Base-by-base conservation (phyloP, 2,797 vertebrate genomes). In the Acanthis flammea region DNA sequence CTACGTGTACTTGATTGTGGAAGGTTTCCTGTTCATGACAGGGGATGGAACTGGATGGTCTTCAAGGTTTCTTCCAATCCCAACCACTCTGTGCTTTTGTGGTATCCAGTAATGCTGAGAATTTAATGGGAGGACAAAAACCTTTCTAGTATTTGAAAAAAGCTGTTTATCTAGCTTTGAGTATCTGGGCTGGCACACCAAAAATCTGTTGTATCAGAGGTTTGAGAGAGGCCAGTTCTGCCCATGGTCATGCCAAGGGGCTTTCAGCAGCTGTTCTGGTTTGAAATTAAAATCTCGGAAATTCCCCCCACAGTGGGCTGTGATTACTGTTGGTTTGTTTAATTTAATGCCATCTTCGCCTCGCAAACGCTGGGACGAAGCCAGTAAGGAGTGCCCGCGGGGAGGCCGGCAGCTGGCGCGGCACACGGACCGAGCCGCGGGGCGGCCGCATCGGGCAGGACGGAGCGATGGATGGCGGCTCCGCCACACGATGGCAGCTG, bases 401-500 rank as follows among this genome's bases (percentile, higher is more conserved):
- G 45, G 25, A 30, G 27, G 45, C 19, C 5, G 41, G 45, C 45
- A 30, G 41, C 41, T 5, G 58, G 35, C 6, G 8, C 8, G 17
- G 57, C 28, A 21, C 14, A 0, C 10, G 12, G 9, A 21, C 19
- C 31, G 30, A 21, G 51, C 30, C 5, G 30, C 1, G 23, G 11
- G 45, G 33, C 1, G 74, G 44, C 71, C 39, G 54, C 24, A 53
- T 50, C 50, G 10, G n/a, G 24, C 7, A 1, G 4, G 15, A 30
- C 41, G 77, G 3, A 18, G 25, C 72, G 71, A 22, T 3, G 53
- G 54, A 33, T 0, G 31, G 31, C 19, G 70, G 7, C 47, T 9
- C n/a, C 47, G 71, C 97, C 98, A 98, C 90, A 24, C 98, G 98
- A 94, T 96, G 98, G 97, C 97, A 88, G 85, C 95, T 95, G 82